Conservation (phyloP, 2,888 invertebrate genomes). For the Arctia plantaginis region DNA sequence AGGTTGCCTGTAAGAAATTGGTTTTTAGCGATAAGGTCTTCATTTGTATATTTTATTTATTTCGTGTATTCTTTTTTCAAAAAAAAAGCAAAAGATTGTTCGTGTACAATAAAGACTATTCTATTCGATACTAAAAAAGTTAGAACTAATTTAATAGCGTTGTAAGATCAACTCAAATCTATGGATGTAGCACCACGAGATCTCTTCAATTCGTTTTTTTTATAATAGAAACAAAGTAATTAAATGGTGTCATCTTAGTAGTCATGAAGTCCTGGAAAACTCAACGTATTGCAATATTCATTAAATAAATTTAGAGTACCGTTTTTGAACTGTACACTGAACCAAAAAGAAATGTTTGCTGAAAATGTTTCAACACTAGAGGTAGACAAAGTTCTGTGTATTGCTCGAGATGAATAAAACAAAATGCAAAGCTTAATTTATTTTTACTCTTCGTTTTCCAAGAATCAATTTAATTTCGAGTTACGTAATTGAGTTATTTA, state of each 20-base stretch:
- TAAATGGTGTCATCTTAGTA: not conserved
- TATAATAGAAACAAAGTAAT: not conserved
- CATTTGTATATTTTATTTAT: too few species aligned
- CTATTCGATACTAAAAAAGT: too few species aligned
- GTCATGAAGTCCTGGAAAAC: not conserved
- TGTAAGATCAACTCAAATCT: not conserved
- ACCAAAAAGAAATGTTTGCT: not conserved
- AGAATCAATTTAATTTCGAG: not conserved
- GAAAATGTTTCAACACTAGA: not conserved
- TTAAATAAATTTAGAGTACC: not conserved
- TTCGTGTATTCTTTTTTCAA: too few species aligned
- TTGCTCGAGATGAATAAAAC: not conserved
- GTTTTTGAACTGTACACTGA: not conserved
- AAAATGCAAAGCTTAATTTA: not conserved
- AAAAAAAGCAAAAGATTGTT: not conserved
- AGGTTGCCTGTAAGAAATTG: too few species aligned
- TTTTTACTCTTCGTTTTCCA: not conserved
- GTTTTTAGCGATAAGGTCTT: too few species aligned
- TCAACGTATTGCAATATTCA: too few species aligned
- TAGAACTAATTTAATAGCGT: not conserved
- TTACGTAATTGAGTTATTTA: not conserved
- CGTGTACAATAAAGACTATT: too few species aligned
- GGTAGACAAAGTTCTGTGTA: not conserved
- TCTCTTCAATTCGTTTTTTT: not conserved
- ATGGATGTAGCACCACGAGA: not conserved